phyloP scores from a whole-genome alignment of 2,888 invertebrate species.

The Polyommatus icarus region DNA sequence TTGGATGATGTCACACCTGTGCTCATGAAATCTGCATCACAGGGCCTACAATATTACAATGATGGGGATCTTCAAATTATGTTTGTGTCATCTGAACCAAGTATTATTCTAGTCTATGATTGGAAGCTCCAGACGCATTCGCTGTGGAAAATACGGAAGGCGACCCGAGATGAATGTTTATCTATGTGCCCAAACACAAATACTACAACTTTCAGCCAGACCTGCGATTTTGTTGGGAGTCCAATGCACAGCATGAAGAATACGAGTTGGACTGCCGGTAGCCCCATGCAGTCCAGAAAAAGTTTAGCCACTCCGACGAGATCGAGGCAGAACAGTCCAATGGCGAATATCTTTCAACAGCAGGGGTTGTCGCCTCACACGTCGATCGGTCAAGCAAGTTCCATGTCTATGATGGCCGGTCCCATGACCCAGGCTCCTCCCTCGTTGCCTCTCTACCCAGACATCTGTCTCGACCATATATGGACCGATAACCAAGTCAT shows the following conservation, averaged over 20 bases:
- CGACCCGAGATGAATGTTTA: constrained; percentile 86
- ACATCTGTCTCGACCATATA: constrained; percentile 92
- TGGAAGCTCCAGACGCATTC: constrained; percentile 88
- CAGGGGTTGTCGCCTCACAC: constrained; percentile 73
- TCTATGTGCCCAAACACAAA: constrained; percentile 79
- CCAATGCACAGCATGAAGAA: constrained; percentile 63
- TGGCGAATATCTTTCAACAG: constrained; percentile 71
- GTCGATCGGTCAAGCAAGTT: constrained; percentile 71
- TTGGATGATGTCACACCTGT: constrained; percentile 95
- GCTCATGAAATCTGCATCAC: constrained; percentile 83
- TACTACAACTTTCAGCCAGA: constrained; percentile 68
- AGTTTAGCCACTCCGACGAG: constrained; percentile 56
- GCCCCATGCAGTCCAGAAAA: constrained; percentile 67
- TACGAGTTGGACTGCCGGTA: constrained; percentile 66
- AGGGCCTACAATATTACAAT: constrained; percentile 81
- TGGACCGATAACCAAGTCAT: constrained; percentile 88
- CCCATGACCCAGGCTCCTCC: constrained; percentile 73
- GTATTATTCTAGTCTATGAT: constrained; percentile 91
- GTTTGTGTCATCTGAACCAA: constrained; percentile 87
- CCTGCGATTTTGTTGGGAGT: constrained; percentile 66
- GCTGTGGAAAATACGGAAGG: constrained; percentile 89
- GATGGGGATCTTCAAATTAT: constrained; percentile 85
- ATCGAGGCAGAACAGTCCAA: constrained; percentile 69
- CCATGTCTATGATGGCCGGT: constrained; percentile 69
- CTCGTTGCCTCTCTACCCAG: constrained; percentile 88